Evolutionary conservation across 2,888 invertebrate genomes (phyloP).

Genomic region (Cataglyphis cursor): DNA sequence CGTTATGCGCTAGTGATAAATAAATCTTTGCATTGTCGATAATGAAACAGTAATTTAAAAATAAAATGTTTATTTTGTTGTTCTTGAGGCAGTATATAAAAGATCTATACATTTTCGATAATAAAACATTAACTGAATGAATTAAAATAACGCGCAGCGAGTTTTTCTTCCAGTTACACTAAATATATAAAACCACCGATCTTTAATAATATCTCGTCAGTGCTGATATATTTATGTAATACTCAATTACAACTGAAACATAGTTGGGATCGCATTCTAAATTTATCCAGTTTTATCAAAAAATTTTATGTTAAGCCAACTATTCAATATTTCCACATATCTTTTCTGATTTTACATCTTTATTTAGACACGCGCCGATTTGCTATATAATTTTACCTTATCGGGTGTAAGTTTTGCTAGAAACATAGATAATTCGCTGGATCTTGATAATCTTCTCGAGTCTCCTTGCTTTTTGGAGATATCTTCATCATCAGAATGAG

Average conservation of each 20-base stretch:
- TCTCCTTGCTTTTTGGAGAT: slow-evolving; percentile 54
- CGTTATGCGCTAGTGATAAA: too few relatives aligned
- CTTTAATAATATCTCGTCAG: too few relatives aligned
- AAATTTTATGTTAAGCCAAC: not conserved
- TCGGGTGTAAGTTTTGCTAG: slow-evolving; percentile 75
- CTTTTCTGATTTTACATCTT: not conserved
- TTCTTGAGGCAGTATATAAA: too few relatives aligned
- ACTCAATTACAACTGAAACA: not conserved
- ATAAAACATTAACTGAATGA: too few relatives aligned
- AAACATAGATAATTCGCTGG: slow-evolving; percentile 53
- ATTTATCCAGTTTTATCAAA: not conserved
- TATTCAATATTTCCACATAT: not conserved
- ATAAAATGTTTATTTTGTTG: too few relatives aligned
- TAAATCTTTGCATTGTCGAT: too few relatives aligned
- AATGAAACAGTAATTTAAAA: too few relatives aligned
- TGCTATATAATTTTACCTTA: slow-evolving; percentile 71
- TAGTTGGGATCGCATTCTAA: not conserved
- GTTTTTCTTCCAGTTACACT: too few relatives aligned
- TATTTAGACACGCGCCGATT: not conserved
- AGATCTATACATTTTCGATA: too few relatives aligned
- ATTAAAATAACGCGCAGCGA: too few relatives aligned
- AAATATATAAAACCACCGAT: too few relatives aligned
- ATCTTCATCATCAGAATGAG: slow-evolving; percentile 87
- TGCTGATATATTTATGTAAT: too few relatives aligned
- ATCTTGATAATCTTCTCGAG: slow-evolving; percentile 55